Evolutionary conservation across 2,797 vertebrate genomes (phyloP), one percentile per base, ranked within the genome.

Genomic region (Lepus townsendii): DNA sequence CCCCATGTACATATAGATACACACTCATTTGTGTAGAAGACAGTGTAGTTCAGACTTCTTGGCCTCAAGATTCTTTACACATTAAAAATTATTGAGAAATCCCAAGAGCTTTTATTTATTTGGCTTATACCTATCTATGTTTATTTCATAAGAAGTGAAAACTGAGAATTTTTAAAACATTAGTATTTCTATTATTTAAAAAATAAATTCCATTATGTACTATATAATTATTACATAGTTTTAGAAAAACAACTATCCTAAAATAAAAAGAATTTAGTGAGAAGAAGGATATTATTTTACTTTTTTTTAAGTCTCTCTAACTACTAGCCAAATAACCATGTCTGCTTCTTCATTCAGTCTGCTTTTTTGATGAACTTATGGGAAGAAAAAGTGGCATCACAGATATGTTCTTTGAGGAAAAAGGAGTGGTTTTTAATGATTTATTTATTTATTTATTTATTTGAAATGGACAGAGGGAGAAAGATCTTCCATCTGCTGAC

Each of bases 61-160:
- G 47, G 2, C 75, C 73, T 92, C 27, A 66, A 20, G 47, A 83
- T 22, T 9, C 12, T 91, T 86, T 93, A 69, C 3, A 60, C 30
- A 17, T 11, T 57, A 91, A 65, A 93, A 86, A 68, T 89, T 54
- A 72, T 38, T 78, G 76, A 93, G 17, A 22, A 84, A 17, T 47
- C 27, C 54, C 83, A 66, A 50, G 38, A 84, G 14, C 20, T 91
- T 93, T 83, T 88, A 16, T 54, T 90, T 92, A 78, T 88, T 62
- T 54, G n/a, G 50, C 3, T 80, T 89, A 22, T 63, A 52, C 72
- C 19, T 84, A 62, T 84, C 10, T 80, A 17, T 54, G n/a, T 54
- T 66, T 90, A 27, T 20, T 83, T 77, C 82, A 69, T 50, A 87
- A 63, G 22, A 76, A 85, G 42, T 90, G 92, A 80, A 84, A 69